Evolutionary conservation across 2,113 vertebrate genomes (phyloP), one percentile per base, ranked within the genome.

Genomic region (Orycteropus afer): DNA sequence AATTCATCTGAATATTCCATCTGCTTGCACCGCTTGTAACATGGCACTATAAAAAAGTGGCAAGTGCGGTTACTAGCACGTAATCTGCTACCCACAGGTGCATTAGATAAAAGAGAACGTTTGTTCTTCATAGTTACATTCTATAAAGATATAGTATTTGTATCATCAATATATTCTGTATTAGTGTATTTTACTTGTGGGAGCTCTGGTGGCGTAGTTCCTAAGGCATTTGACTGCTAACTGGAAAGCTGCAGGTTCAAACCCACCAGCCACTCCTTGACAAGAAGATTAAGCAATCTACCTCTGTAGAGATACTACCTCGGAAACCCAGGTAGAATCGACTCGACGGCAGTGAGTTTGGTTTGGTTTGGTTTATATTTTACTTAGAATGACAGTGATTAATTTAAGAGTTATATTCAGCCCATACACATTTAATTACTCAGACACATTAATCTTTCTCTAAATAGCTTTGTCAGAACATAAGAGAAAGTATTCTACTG

Each of bases 1-100:
- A 99, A 98, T 97, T 99, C 99, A 77, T 99, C 99, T 0, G 99
- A 99, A 96, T 99, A 99, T 84, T 99, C 99, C 99, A 99, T 99
- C 97, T 99, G 99, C 98, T 99, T 99, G 97, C 99, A 99, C 15
- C 99, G 99, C 97, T 99, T 99, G 96, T 99, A 99, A 96, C 99
- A 99, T 0, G 99, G 99, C 79, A 99, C 99, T 99, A 88, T 65
- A 95, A 91, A 97, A 93, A 74, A 97, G 29, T 0, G 42, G 2
- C 79, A 95, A 91, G 20, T 23, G 73, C 29, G 77, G 82, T 90
- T 34, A 98, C 13, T 61, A 78, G 49, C 49, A 94, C 2, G 55
- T 74, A 87, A 76, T 76, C 47, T 80, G 27, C 37, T 89, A 93
- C 49, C 82, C 77, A 90, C 51, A 95, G 94, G 74, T 59, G 25